Percentiles rank a stretch among this genome's conserved stretches.
These are phyloP conservation scores for Mylabris phalerata DNA, from an alignment of 1,140 invertebrate genomes.

Conservation along the genomic window DNA sequence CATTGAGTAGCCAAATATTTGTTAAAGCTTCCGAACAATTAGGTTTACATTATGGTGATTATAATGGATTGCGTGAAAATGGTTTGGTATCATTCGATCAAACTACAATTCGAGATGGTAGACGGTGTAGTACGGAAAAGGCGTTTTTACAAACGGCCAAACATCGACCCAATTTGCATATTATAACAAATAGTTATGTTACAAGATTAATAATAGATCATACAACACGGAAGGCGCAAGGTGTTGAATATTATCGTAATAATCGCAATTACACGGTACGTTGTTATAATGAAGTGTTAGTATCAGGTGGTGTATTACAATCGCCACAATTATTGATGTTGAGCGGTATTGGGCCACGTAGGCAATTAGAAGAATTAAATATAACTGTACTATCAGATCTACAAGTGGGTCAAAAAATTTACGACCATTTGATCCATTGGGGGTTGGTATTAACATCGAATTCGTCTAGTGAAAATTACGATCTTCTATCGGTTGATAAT, in stretches of 20 bases:
- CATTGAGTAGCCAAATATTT: conserved; percentile 44
- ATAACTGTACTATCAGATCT: conserved; percentile 60
- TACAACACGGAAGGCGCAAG: conserved; percentile 49
- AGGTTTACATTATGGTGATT: conserved; percentile 43
- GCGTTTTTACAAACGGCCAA: conserved; percentile 53
- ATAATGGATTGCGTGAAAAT: conserved; percentile 10
- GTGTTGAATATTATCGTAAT: conserved; percentile 51
- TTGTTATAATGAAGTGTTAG: conserved; percentile 26
- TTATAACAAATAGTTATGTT: conserved; percentile 49
- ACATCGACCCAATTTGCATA: conserved; percentile 57
- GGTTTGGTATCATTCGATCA: conserved; percentile 56
- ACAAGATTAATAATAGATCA: conserved; percentile 58
- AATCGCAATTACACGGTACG: conserved; percentile 34
- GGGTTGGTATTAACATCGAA: conserved; percentile 55
- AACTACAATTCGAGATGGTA: conserved; percentile 51
- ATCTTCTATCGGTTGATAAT: neutral
- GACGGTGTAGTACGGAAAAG: conserved; percentile 47
- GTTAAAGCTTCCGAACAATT: conserved; percentile 49
- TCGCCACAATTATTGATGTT: conserved; percentile 53
- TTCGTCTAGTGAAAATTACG: conserved; percentile 13
- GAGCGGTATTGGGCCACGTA: conserved; percentile 52
- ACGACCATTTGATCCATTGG: conserved; percentile 67
- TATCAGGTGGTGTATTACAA: conserved; percentile 42
- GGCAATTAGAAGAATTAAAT: conserved; percentile 52
- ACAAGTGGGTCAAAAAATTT: conserved; percentile 62